These are phyloP conservation scores for Tenebrio molitor DNA, from an alignment of 1,140 invertebrate species.

Conservation along the genomic window DNA sequence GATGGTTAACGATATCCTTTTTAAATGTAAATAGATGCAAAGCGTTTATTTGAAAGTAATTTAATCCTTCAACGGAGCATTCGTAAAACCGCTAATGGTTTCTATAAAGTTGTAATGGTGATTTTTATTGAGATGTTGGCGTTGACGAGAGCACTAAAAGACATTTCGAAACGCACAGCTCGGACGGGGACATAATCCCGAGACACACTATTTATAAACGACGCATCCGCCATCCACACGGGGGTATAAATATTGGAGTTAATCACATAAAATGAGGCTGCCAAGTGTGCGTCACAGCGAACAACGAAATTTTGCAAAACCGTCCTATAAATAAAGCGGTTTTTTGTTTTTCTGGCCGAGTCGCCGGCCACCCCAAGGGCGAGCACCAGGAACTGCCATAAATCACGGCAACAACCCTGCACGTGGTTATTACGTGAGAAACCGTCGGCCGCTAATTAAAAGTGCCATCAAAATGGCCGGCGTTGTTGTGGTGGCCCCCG, in stretches of 20 bases:
- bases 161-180: conserved; percentile 34
- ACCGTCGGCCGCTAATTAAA: conserved; percentile 28
- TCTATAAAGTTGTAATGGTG: conserved; percentile 42
- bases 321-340: conserved; percentile 22
- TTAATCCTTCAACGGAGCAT: conserved; percentile 41
- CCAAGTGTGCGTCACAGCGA: conserved; percentile 20
- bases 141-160: conserved; percentile 39
- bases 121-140: conserved; percentile 47
- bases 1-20: conserved; percentile 42
- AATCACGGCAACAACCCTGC: conserved; percentile 34
- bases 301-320: conserved; percentile 33
- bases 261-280: conserved; percentile 22
- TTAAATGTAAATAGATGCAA: conserved; percentile 44
- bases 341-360: not conserved
- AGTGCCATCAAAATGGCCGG: conserved; percentile 34
- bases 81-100: conserved; percentile 46
- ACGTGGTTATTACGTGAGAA: conserved; percentile 38
- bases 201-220: conserved; percentile 40
- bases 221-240: conserved; percentile 26
- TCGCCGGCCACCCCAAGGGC: conserved; percentile 5
- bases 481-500: conserved; percentile 15
- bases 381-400: conserved; percentile 21
- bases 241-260: conserved; percentile 37
- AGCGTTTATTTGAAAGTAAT: conserved; percentile 46
- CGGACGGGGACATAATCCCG: conserved; percentile 22